Percentiles rank a stretch among this genome's conserved stretches.
phyloP scores from a whole-genome alignment of 1,140 invertebrate species.

The Temnothorax curvispinosus region DNA sequence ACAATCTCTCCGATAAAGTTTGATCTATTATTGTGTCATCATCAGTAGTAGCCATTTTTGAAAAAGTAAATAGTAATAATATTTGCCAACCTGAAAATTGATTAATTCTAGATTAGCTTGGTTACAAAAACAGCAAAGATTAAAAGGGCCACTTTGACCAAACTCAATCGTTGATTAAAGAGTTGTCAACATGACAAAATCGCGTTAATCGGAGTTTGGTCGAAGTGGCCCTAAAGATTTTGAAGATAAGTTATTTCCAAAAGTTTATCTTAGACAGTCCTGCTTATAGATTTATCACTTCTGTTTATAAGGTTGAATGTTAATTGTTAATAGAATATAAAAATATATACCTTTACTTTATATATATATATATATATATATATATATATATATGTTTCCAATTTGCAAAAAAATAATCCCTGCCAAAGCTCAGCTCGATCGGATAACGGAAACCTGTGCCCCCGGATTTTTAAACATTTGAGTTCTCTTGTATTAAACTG shows the following conservation, averaged over 20 bases:
- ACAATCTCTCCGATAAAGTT: slow-evolving; percentile 3
- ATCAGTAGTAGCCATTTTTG: slow-evolving; percentile 12
- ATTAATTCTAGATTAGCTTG: not conserved
- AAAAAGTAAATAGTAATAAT: not conserved
- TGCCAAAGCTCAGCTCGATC: too few species aligned
- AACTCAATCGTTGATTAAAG: too few species aligned
- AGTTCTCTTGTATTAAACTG: too few species aligned
- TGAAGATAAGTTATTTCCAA: not conserved
- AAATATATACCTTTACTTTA: too few species aligned
- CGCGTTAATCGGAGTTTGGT: too few species aligned
- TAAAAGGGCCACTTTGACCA: not conserved
- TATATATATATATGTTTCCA: too few species aligned
- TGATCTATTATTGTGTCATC: not conserved
- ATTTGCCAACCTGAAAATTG: slow-evolving; percentile 12
- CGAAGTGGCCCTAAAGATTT: not conserved
- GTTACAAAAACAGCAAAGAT: not conserved
- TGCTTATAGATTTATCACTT: slow-evolving; percentile 2
- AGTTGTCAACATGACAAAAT: too few species aligned
- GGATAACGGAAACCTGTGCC: too few species aligned
- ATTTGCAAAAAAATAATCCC: too few species aligned
- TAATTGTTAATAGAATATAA: not conserved
- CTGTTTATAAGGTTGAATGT: not conserved
- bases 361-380: too few species aligned
- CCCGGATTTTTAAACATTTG: too few species aligned
- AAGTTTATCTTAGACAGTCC: not conserved